phyloP scores from a whole-genome alignment of 2,888 invertebrate genomes.

The Brachypalpus laphriformis region DNA sequence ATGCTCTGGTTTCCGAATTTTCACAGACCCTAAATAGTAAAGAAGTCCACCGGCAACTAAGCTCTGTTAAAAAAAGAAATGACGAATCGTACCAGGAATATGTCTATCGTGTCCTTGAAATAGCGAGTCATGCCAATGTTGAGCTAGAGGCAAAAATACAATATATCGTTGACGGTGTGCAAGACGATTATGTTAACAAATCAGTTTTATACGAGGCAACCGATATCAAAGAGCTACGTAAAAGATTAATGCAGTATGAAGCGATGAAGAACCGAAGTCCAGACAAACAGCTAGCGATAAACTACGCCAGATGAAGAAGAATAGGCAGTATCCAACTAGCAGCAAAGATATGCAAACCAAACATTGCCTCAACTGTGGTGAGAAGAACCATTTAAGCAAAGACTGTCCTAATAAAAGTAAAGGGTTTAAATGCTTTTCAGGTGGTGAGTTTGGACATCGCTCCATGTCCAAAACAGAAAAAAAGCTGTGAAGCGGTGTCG shows the following conservation, averaged over 20 bases:
- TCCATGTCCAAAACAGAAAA: conserved; percentile 1
- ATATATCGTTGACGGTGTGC: conserved; percentile 31
- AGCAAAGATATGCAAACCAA: not conserved
- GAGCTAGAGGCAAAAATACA: conserved; percentile 30
- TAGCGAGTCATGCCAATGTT: conserved; percentile 74
- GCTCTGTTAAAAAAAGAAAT: conserved; percentile 6
- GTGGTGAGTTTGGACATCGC: not conserved
- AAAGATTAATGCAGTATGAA: no score
- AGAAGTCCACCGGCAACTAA: conserved; percentile 23
- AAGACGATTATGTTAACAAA: conserved; percentile 17
- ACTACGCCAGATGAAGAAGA: not conserved
- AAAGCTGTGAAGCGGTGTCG: not conserved
- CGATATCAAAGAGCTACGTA: not conserved
- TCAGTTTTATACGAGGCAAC: not conserved
- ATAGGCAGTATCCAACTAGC: not conserved
- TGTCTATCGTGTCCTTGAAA: conserved; percentile 59
- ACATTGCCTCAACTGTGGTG: not conserved
- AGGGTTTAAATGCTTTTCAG: not conserved
- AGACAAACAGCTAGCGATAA: not conserved
- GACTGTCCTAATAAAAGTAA: conserved; percentile 13
- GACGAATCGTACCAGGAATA: conserved; percentile 31
- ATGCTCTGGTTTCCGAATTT: conserved; percentile 17
- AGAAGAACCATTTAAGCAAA: not conserved
- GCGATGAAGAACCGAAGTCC: not conserved
- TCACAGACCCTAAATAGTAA: conserved; percentile 12